Evolutionary conservation across 2,113 vertebrate genomes (phyloP), one percentile per base, ranked within the genome.

Genomic region (Oryzias celebensis): DNA sequence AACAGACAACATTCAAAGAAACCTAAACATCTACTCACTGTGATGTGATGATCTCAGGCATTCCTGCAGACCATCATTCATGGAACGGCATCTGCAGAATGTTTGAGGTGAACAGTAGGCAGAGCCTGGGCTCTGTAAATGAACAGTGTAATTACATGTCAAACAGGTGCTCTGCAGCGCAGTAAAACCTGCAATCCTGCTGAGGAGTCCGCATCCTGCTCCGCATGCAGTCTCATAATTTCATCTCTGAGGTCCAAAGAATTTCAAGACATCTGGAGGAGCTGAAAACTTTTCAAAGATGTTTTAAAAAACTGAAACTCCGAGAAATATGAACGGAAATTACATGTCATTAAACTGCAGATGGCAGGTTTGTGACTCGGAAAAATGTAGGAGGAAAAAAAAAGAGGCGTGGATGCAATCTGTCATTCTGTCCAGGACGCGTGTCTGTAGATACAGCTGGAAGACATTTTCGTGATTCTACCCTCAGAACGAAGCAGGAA

Each of bases 361-460:
- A 86, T 84, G 55, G 68, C 44, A 50, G 67, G 72, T 83, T 82
- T 86, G 73, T 49, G 60, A 22, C 55, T 55, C 26, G 17, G 26
- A 54, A 77, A 55, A 51, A 56, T 45, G 20, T 48, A 0, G 50
- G 1, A 36, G 43, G 10, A 14, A 14, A 48, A 26, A 26, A 42
- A 24, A 55, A 22, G 46, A 14, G 8, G 52, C 23, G 46, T 26
- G 61, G 16, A 77, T 54, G 56, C 72, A 31, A 67, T 77, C 59
- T 45, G 69, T 77, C 67, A 62, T 20, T 24, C n/a, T 54, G n/a
- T 10, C 18, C 52, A 45, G 55, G 59, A 62, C 1, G 31, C 13
- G 41, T 52, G 15, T 65, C 51, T 61, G 52, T 92, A 91, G 84
- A 95, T 91, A 79, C 93, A 92, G 28, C 92, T 91, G 0, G 36